These are phyloP conservation scores for Oxycera nigricornis DNA, from an alignment of 2,888 invertebrate species.

Conservation along the genomic window DNA sequence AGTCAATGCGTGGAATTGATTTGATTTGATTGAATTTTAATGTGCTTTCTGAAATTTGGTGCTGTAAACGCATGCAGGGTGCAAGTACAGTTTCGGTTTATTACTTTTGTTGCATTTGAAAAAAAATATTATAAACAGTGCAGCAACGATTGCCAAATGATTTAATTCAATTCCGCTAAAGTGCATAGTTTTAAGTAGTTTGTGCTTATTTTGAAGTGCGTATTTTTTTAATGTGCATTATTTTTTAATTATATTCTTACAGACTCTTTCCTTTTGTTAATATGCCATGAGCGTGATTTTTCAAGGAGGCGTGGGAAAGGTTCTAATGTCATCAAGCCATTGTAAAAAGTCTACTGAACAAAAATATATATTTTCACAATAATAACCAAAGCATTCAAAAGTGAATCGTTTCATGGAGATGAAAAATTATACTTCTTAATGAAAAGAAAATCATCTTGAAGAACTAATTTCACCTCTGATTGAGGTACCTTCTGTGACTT, in stretches of 20 bases:
- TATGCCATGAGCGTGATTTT: constrained; percentile 36
- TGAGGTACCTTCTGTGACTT: too few relatives aligned
- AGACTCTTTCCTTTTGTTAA: constrained; percentile 6
- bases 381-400: too few relatives aligned
- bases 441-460: too few relatives aligned
- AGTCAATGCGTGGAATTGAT: constrained; percentile 17
- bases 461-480: too few relatives aligned
- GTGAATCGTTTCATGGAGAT: too few relatives aligned
- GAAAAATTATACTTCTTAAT: too few relatives aligned
- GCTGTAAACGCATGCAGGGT: constrained; percentile 49
- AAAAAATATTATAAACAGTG: constrained; percentile 29
- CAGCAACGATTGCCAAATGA: constrained; percentile 2
- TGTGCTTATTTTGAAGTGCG: constrained; percentile 9
- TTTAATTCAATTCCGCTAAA: constrained; percentile 20
- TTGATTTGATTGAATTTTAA: constrained; percentile 23
- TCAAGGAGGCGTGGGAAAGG: too few relatives aligned
- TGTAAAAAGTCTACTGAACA: too few relatives aligned
- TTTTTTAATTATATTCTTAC: background rate
- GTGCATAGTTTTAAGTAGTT: constrained; percentile 15
- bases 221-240: background rate
- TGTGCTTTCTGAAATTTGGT: constrained; percentile 32
- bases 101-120: constrained; percentile 25
- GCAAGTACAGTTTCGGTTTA: constrained; percentile 52
- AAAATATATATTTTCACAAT: too few relatives aligned
- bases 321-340: too few relatives aligned